These are phyloP conservation scores for Poecilia picta DNA, from an alignment of 2,797 vertebrate genomes.

Conservation along the genomic window DNA sequence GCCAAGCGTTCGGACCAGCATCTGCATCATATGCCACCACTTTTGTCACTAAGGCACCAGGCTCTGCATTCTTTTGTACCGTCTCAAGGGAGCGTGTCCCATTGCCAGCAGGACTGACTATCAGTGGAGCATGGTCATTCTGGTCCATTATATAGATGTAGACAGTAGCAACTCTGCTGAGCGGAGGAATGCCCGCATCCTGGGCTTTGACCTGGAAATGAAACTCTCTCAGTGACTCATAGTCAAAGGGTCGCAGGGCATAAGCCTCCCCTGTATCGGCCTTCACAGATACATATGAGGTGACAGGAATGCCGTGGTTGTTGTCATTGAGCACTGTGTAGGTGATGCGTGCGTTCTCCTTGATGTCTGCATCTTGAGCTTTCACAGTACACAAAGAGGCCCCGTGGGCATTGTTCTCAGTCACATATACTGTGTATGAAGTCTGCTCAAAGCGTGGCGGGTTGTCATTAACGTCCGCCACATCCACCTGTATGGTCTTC, in stretches of 20 bases:
- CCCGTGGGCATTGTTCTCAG: slow-evolving; percentile 92
- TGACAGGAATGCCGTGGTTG: slow-evolving; percentile 92
- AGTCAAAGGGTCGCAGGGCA: slow-evolving; percentile 94
- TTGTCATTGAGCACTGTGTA: slow-evolving; percentile 93
- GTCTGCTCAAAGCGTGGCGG: slow-evolving; percentile 91
- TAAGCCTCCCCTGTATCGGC: slow-evolving; percentile 91
- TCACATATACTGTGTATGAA: slow-evolving; percentile 91
- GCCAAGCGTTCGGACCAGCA: slow-evolving; percentile 95
- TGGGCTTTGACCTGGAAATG: slow-evolving; percentile 94
- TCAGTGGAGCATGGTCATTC: slow-evolving; percentile 94
- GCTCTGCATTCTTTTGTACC: slow-evolving; percentile 88
- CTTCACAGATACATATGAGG: slow-evolving; percentile 93
- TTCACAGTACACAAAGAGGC: slow-evolving; percentile 90
- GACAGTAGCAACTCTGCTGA: slow-evolving; percentile 92
- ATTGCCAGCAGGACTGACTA: slow-evolving; percentile 91
- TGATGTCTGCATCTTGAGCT: slow-evolving; percentile 91
- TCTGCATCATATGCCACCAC: slow-evolving; percentile 96
- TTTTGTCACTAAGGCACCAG: slow-evolving; percentile 94
- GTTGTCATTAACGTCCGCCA: slow-evolving; percentile 96
- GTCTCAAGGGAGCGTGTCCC: slow-evolving; percentile 89
- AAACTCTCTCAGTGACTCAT: slow-evolving; percentile 94
- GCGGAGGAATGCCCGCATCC: slow-evolving; percentile 89
- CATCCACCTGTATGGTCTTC: slow-evolving; percentile 90
- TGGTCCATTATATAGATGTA: slow-evolving; percentile 93
- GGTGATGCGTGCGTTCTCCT: slow-evolving; percentile 92